Base-by-base conservation (phyloP, 2,113 vertebrate species). In the Sebastes fasciatus region DNA sequence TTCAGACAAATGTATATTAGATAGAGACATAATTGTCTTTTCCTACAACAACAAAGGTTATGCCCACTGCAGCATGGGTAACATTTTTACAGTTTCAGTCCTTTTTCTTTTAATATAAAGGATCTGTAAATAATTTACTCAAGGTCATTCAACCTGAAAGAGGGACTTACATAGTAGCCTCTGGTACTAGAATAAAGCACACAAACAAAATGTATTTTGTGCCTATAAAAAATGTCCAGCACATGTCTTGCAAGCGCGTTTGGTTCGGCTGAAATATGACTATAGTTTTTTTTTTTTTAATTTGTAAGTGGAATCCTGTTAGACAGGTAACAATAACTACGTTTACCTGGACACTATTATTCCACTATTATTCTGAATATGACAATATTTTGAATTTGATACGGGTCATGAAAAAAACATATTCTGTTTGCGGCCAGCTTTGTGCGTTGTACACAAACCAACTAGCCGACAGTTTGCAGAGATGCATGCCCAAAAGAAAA, bases 41-140 rank as follows among this genome's bases (percentile, higher is more conserved):
- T 21, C 19, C 63, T 17, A 52, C 7, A 52, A 12, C 4, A 45
- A 23, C 46, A 40, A 40, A 12, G 8, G 14, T 9, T 11, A 19
- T 1, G 42, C 5, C 12, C 12, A 54, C 48, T 64, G 12, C 3
- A 4, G 19, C 17, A 68, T 21, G 42, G 23, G 26, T 9, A 70
- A 62, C 14, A 43, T 34, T 34, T 34, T 34, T 34, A 34, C 34
- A 34, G 34, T 34, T 34, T 34, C 34, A 4, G 34, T 34, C 34
- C 34, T 0, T 34, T 58, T 76, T 51, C 23, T 72, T 69, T 72
- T 19, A 64, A 42, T 69, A 49, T 34, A 72, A 57, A 49, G 4
- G 6, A 66, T 21, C 17, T 61, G 6, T 64, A 45, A 70, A n/a
- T 17, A 64, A 40, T 45, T 1, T 62, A 3, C 13, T 34, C 7